Evolutionary conservation across 2,113 vertebrate species (phyloP), one percentile per base, ranked within the genome.

Genomic region (Diphyllodes magnificus): DNA sequence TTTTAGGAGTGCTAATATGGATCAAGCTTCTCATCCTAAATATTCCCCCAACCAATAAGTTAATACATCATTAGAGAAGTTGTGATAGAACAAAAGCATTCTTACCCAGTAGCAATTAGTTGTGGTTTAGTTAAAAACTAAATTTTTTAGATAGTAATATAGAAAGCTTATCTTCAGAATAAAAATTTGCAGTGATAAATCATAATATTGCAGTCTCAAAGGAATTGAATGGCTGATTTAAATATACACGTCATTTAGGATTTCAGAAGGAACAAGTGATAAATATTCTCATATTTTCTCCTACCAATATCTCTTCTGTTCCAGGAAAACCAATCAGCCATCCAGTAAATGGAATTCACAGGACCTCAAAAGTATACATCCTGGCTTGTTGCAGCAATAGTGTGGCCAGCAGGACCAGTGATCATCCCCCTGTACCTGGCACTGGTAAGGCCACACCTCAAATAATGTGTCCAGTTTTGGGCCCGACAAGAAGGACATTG

Each of bases 341-440:
- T 35, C 20, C 37, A 35, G 16, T 30, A 87, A 87, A 44, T 11
- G 31, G 37, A 78, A 84, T 73, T 49, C 31, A 70, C 70, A 78
- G 45, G 57, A 51, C 15, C 30, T 61, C 14, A 4, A 21, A 90
- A 24, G 15, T 23, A 16, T 12, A 8, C 11, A 53, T 23, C 33
- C 15, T 70, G 66, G 20, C 12, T 5, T 82, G 7, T 33, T 23
- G 7, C 49, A 72, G 39, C 6, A 68, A 5, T 4, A 5, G 6
- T 15, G 19, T 31, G 51, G 27, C 8, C 37, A 77, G 42, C 13
- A 59, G 21, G 21, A 19, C 9, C 3, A 70, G 23, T 27, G 51
- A 45, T 54, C 1, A 2, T 20, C 0, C 13, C 28, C 7, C 42
- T 13, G 9, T 21, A 47, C 20, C 37, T 0, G 1, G 57, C 40